A percentile compares a stretch with the other conserved stretches of the same genome.
phyloP scores from a whole-genome alignment of 2,888 invertebrate species.

The Drosophila fulvimacula region DNA sequence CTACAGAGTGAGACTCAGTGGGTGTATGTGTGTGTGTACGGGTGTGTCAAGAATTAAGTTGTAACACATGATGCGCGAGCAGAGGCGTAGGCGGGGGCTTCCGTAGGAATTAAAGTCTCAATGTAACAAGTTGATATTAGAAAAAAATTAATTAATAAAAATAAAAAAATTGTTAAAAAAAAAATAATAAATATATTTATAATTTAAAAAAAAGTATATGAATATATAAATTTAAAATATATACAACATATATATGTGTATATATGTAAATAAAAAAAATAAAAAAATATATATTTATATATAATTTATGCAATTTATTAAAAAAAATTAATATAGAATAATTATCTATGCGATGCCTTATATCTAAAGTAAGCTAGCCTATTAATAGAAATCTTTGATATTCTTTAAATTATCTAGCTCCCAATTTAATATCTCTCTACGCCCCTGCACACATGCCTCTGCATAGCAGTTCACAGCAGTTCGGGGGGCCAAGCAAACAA shows the following conservation, averaged over 20 bases:
- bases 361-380: not conserved
- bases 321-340: not conserved
- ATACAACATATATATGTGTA: not conserved
- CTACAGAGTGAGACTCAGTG: constrained; percentile 7
- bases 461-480: not conserved
- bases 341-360: not conserved
- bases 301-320: not conserved
- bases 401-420: not conserved
- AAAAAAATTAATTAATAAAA: too few species aligned
- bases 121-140: not conserved
- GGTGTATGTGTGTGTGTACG: not conserved
- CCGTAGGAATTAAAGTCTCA: not conserved
- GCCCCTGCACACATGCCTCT: constrained; percentile 3
- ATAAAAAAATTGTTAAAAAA: too few species aligned
- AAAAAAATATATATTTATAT: not conserved
- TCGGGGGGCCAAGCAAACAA: constrained; percentile 18
- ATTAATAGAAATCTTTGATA: not conserved
- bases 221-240: too few species aligned
- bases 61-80: constrained; percentile 48
- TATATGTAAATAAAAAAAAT: not conserved
- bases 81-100: constrained; percentile 6
- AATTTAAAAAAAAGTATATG: too few species aligned
- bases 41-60: constrained; percentile 46
- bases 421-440: not conserved
- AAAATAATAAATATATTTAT: too few species aligned